Conservation (phyloP, 30 jellyfish, hydroid and myxozoan genomes). For the Haliclystus octoradiatus region DNA sequence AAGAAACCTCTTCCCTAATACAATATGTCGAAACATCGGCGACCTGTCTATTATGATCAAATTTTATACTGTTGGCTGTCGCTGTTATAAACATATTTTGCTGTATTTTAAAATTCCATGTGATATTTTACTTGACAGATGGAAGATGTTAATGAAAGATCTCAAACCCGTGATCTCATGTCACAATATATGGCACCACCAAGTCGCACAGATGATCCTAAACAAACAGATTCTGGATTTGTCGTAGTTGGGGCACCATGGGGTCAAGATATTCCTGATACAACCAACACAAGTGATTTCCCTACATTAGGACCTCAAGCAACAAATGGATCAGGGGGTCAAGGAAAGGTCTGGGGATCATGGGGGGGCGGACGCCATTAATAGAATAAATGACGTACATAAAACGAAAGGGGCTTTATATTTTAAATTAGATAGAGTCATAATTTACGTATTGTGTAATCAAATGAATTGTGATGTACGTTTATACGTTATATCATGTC, state of each 20-base stretch:
- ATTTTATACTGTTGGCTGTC: not conserved
- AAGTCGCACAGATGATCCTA: slow-evolving; percentile 20
- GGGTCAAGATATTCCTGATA: slow-evolving; percentile 67
- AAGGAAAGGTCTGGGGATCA: slow-evolving; percentile 84
- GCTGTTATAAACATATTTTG: not conserved
- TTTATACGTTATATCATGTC: no score
- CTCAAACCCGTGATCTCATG: slow-evolving; percentile 42
- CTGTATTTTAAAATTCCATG: not conserved
- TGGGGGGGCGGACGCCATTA: slow-evolving; percentile 48
- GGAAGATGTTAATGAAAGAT: slow-evolving; percentile 78
- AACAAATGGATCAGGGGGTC: slow-evolving; percentile 19
- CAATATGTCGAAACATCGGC: not conserved
- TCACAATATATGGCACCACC: slow-evolving; percentile 48
- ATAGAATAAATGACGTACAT: not conserved
- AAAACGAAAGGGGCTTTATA: not conserved
- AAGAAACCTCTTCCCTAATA: no score
- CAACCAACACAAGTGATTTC: slow-evolving; percentile 53
- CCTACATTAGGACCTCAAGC: slow-evolving; percentile 65
- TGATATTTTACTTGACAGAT: slow-evolving; percentile 21
- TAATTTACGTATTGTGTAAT: not conserved
- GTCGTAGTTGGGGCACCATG: slow-evolving; percentile 95
- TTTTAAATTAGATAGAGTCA: not conserved
- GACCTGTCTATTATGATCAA: not conserved
- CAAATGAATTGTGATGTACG: no score
- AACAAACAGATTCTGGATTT: slow-evolving; percentile 34